Conservation (phyloP, 2,797 vertebrate genomes). For the Enteromius radiatus region DNA sequence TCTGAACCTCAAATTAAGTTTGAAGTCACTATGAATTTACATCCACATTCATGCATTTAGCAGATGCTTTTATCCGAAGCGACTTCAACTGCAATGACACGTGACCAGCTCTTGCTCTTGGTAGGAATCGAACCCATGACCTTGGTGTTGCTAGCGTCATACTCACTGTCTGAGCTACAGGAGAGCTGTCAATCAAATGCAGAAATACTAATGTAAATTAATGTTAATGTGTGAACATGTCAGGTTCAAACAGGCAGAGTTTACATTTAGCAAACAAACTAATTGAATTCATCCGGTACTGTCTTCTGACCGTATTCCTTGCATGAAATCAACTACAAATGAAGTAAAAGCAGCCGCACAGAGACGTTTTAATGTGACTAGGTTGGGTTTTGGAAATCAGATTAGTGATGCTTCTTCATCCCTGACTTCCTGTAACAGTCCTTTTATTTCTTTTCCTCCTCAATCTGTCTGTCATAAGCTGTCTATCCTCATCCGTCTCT, state of each 20-base stretch:
- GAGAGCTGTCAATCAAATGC: neutral
- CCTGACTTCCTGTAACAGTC: neutral
- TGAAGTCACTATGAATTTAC: neutral
- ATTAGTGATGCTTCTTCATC: neutral
- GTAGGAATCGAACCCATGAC: neutral
- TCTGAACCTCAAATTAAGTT: neutral
- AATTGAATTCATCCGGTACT: neutral
- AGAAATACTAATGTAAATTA: neutral
- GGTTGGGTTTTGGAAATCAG: neutral
- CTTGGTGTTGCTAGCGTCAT: neutral
- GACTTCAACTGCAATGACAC: neutral
- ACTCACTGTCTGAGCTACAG: neutral
- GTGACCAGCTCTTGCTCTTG: neutral
- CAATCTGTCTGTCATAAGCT: constrained; percentile 9
- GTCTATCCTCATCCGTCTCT: constrained; percentile 38
- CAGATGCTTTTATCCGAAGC: neutral
- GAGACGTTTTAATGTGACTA: neutral
- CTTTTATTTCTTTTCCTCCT: neutral
- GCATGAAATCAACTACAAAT: neutral
- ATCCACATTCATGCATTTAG: neutral
- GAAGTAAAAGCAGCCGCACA: neutral
- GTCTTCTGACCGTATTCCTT: neutral
- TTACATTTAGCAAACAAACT: neutral
- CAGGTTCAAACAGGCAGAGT: too few relatives aligned
- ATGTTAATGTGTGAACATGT: neutral